Evolutionary conservation across 2,888 invertebrate genomes (phyloP).

Genomic region (Acutogordius australiensis): DNA sequence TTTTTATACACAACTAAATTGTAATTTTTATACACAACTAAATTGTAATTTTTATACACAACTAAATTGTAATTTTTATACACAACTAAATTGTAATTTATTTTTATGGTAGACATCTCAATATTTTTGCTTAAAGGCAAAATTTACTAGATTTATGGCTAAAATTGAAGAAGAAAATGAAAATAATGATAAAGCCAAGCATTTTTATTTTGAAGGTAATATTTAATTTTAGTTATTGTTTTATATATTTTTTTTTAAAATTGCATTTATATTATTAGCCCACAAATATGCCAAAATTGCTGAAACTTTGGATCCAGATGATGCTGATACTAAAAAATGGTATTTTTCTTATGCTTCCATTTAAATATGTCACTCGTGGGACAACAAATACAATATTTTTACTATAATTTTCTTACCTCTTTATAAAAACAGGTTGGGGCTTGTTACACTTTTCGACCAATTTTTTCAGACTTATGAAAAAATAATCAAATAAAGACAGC

Average conservation of each 20-base stretch:
- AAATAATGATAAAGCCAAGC: neutral
- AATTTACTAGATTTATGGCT: neutral
- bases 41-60: too few species aligned
- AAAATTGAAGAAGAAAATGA: constrained; percentile 2
- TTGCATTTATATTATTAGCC: neutral
- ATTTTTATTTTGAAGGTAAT: neutral
- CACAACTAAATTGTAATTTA: too few species aligned
- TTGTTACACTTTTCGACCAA: too few species aligned
- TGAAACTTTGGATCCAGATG: neutral
- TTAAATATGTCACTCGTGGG: too few species aligned
- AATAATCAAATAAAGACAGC: too few species aligned
- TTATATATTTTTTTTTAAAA: neutral
- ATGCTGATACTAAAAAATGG: neutral
- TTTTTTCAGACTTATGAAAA: too few species aligned
- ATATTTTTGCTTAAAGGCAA: neutral
- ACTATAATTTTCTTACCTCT: too few species aligned
- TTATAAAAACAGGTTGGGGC: too few species aligned
- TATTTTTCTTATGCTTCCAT: neutral
- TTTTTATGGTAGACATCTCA: neutral
- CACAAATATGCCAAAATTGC: constrained; percentile 2
- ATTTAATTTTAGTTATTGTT: neutral
- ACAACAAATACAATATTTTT: too few species aligned
- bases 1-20: too few species aligned
- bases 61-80: too few species aligned
- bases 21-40: too few species aligned